Evolutionary conservation across 2,797 vertebrate species (phyloP), one percentile per base, ranked within the genome.

Genomic region (Gymnocypris eckloni): DNA sequence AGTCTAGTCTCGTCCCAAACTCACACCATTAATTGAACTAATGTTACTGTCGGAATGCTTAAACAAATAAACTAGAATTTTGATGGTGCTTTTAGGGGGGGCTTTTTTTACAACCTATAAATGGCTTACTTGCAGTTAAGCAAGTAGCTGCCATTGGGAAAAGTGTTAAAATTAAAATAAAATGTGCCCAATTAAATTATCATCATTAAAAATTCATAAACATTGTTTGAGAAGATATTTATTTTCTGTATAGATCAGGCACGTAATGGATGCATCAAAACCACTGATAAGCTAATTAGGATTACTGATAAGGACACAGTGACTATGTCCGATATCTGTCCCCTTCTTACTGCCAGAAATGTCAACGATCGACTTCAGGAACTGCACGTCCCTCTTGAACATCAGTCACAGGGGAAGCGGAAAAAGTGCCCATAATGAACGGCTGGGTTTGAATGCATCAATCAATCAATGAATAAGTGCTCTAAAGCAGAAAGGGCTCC

Each of bases 361-460:
- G 54, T 50, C 83, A 84, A 69, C 4, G 16, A 75, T 41, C 18
- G 33, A 73, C 48, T 75, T 77, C 20, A 45, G 45, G 43, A 75
- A 33, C 79, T 3, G 48, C 82, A 67, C 4, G 15, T 81, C 59
- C 70, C 16, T 52, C 37, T 66, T 61, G n/a, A 85, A 73, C 33
- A 82, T 67, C 66, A 54, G 69, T 67, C 78, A 56, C 61, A 75
- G 50, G 66, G 71, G 72, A 85, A 80, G 61, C 66, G 22, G 61
- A 81, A 87, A 81, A 85, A 66, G 56, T 48, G 69, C 1, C 78
- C 22, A 71, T 81, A 81, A 86, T 86, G 84, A 86, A 86, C 56
- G 84, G 54, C 84, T 86, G 84, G 69, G 56, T 81, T 75, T 86
- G 78, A 86, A 86, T 86, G 84, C 69, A 86, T 85, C 72, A 88